These are phyloP conservation scores for Vulpes ferrilata DNA, from an alignment of 2,113 vertebrate genomes.

Conservation along the genomic window DNA sequence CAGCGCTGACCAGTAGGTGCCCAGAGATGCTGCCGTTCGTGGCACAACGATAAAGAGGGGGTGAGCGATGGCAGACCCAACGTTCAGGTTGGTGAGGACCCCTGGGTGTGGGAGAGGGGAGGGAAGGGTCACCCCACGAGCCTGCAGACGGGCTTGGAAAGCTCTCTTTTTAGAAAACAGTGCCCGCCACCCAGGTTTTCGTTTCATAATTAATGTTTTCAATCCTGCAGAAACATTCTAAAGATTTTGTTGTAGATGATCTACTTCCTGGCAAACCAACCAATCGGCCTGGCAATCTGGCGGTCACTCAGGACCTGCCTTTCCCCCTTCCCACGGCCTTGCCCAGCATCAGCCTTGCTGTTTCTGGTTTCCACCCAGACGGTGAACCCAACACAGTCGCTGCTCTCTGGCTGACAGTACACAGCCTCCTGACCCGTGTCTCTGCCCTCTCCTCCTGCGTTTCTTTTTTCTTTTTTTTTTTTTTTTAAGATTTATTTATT, in stretches of 20 bases:
- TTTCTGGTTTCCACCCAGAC: too few species aligned
- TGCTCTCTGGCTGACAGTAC: rapidly evolving
- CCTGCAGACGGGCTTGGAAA: not conserved
- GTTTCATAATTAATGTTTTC: not conserved
- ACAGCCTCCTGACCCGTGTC: not conserved
- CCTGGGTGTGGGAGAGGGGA: not conserved
- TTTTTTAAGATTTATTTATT: too few species aligned
- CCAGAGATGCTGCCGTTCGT: not conserved
- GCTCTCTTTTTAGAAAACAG: not conserved
- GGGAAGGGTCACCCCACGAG: not conserved
- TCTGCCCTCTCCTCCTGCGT: too few species aligned
- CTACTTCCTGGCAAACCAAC: rapidly evolving
- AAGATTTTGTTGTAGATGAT: not conserved
- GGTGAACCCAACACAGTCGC: rapidly evolving
- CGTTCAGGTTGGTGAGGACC: too few species aligned
- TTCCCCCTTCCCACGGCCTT: rapidly evolving
- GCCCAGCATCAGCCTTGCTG: rapidly evolving
- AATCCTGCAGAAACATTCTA: not conserved
- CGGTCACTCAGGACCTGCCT: not conserved
- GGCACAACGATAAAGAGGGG: not conserved
- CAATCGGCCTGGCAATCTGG: not conserved
- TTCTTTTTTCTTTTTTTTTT: too few species aligned
- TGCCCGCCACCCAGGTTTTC: not conserved
- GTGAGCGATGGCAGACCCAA: not conserved
- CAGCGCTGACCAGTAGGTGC: not conserved